A percentile compares a stretch with the other conserved stretches of the same genome.
phyloP scores from a whole-genome alignment of 2,113 vertebrate species.

The Porphyrio hochstetteri region DNA sequence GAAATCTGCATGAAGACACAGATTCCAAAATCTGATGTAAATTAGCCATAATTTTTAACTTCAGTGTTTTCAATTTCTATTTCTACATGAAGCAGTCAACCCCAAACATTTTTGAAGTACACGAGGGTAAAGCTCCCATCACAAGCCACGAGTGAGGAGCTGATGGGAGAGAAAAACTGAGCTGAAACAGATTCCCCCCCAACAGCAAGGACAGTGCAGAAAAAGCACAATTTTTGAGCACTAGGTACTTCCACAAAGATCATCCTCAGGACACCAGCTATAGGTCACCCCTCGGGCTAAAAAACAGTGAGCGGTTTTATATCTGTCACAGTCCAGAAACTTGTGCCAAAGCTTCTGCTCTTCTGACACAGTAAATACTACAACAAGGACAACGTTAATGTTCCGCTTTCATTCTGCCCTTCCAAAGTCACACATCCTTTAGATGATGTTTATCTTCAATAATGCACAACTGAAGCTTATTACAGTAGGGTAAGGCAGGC shows the following conservation, averaged over 20 bases:
- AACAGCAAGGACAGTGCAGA: neutral
- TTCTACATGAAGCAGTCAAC: neutral
- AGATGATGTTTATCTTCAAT: neutral
- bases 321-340: neutral
- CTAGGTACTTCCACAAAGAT: neutral
- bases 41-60: neutral
- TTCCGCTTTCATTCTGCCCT: neutral
- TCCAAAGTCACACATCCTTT: neutral
- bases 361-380: neutral
- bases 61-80: neutral
- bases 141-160: neutral
- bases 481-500: neutral
- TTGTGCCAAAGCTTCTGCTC: neutral
- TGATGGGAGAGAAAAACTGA: neutral
- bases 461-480: neutral
- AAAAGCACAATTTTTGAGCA: neutral
- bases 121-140: neutral
- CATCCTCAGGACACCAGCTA: neutral
- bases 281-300: neutral
- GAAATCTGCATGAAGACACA: neutral
- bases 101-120: fast-evolving
- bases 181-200: neutral
- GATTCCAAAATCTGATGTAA: neutral
- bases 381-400: fast-evolving
- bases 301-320: neutral